These are phyloP conservation scores for Lissocephala sabroskyi DNA, from an alignment of 2,888 invertebrate genomes.

Conservation along the genomic window DNA sequence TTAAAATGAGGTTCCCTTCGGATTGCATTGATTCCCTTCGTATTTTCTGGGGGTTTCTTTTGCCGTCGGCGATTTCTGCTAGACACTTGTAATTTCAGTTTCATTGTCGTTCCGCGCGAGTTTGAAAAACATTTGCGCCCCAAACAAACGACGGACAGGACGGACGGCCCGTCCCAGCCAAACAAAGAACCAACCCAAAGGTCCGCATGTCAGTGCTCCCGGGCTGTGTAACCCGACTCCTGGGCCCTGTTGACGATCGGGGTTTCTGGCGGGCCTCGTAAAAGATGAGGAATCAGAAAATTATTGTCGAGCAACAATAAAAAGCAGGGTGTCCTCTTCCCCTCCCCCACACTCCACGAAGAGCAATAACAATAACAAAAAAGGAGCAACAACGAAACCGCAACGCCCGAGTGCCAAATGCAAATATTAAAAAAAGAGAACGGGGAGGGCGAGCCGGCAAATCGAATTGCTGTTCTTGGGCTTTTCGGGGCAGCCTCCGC, in stretches of 20 bases:
- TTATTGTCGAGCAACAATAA: slow-evolving; percentile 60
- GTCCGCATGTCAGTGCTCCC: too few species aligned
- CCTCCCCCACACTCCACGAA: background rate
- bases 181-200: too few species aligned
- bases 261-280: too few species aligned
- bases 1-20: too few species aligned
- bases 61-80: too few species aligned
- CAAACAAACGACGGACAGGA: slow-evolving; percentile 1
- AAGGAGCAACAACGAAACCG: slow-evolving; percentile 45
- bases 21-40: too few species aligned
- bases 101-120: too few species aligned
- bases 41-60: too few species aligned
- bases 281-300: slow-evolving; percentile 55
- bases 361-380: background rate
- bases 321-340: slow-evolving; percentile 5
- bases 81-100: too few species aligned
- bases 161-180: slow-evolving; percentile 11
- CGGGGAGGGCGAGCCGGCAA: slow-evolving; percentile 40
- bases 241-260: slow-evolving; percentile 22
- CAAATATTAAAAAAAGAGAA: slow-evolving; percentile 40
- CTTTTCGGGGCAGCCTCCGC: too few species aligned
- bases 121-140: slow-evolving; percentile 29
- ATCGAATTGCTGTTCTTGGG: slow-evolving; percentile 58
- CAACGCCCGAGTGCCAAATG: slow-evolving; percentile 60
- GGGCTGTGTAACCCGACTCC: slow-evolving; percentile 41